Evolutionary conservation across 2,113 vertebrate genomes (phyloP).

Genomic region (Cichladusa arquata): DNA sequence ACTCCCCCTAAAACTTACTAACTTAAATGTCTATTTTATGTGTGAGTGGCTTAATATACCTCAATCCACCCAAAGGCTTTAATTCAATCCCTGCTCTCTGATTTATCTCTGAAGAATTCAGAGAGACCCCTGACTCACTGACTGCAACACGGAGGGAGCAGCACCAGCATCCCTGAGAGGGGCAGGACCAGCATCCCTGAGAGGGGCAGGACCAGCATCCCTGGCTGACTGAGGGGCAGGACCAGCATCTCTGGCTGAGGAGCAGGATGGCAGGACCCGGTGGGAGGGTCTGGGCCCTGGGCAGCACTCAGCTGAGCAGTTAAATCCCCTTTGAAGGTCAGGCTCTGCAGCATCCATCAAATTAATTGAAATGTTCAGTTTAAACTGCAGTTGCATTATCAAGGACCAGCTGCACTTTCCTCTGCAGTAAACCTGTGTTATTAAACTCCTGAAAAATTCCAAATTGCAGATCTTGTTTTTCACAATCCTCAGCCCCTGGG

Average conservation of each 20-base stretch:
- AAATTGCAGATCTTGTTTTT: no score
- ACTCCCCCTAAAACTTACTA: no score
- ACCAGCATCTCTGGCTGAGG: no score
- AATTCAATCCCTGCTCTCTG: no score
- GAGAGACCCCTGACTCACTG: no score
- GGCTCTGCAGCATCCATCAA: not conserved
- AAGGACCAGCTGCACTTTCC: not conserved
- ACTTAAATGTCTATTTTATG: no score
- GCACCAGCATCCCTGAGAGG: accelerated
- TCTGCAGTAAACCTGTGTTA: not conserved
- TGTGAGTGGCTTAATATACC: no score
- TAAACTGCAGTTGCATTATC: not conserved
- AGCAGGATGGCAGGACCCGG: not conserved
- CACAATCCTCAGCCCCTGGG: not conserved
- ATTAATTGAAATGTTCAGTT: not conserved
- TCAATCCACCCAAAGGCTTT: no score
- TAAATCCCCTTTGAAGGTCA: not conserved
- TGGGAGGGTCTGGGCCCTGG: not conserved
- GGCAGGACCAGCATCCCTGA: not conserved
- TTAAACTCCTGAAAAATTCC: no score
- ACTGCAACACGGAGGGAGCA: accelerated
- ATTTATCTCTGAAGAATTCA: no score
- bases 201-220: accelerated
- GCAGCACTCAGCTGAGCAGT: accelerated
- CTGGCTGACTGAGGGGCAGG: not conserved